Percentiles rank a stretch among this genome's conserved stretches.
These are phyloP conservation scores for Acestrorhynchus altus DNA, from an alignment of 2,797 vertebrate genomes.

Conservation along the genomic window DNA sequence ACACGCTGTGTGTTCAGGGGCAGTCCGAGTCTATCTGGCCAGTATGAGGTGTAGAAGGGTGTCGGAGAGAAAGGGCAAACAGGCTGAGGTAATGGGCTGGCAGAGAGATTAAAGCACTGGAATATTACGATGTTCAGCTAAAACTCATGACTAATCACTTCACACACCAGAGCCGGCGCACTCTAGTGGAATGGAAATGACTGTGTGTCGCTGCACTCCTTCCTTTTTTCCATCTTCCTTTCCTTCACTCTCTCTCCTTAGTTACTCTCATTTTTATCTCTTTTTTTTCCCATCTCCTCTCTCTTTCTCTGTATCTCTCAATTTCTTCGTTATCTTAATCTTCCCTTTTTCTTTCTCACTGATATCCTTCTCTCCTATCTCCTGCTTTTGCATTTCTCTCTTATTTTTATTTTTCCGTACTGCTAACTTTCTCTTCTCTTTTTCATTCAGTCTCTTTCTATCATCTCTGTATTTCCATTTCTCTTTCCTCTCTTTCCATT, in stretches of 20 bases:
- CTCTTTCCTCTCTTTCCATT: background rate
- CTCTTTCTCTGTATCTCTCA: background rate
- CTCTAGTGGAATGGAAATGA: background rate
- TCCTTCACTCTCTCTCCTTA: background rate
- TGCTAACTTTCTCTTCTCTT: too few relatives aligned
- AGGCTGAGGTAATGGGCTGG: conserved; percentile 35
- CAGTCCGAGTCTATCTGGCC: background rate
- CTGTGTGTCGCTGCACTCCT: background rate
- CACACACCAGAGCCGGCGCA: conserved; percentile 8
- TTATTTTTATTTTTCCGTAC: background rate
- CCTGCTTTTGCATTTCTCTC: background rate
- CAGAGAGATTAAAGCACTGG: background rate
- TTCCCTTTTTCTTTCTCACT: too few relatives aligned
- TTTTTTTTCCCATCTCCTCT: background rate
- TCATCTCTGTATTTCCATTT: background rate
- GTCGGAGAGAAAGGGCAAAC: conserved; percentile 30
- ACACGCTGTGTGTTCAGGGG: background rate
- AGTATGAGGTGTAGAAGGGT: conserved; percentile 1
- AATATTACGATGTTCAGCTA: conserved; percentile 37
- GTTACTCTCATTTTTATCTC: background rate
- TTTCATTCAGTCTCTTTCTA: background rate
- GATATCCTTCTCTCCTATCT: background rate
- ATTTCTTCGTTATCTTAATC: background rate
- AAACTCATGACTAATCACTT: conserved; percentile 1
- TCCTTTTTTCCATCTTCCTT: background rate